Base-by-base conservation (phyloP, 2,113 vertebrate species). In the Gopherus flavomarginatus region DNA sequence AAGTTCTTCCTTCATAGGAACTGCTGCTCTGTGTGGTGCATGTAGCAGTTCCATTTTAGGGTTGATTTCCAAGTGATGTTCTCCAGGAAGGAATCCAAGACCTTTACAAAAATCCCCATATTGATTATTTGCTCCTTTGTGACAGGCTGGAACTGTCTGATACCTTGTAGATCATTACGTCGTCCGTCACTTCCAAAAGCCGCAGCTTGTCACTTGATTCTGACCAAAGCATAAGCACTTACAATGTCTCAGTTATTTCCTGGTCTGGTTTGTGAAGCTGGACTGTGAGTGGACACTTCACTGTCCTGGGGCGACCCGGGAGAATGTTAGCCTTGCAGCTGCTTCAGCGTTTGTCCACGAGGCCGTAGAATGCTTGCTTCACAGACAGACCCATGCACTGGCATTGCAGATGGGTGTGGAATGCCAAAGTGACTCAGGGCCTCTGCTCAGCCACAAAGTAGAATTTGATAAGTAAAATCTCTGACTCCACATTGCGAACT, bases 401-500 rank as follows among this genome's bases (percentile, higher is more conserved):
- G 89, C 87, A 86, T 47, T 0, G 0, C 54, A 53, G 86, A 85
- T 11, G 11, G 27, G 57, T 3, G 83, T 81, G 10, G 78, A 47
- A 65, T 0, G 0, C 29, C 62, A 47, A 21, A 19, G 13, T 2
- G 83, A 57, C 59, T 69, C 8, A 1, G 56, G 62, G 52, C 49
- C n/a, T 52, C 52, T 59, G 52, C 9, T 13, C 27, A 62, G 50
- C 13, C 2, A 1, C 77, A 47, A 57, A 29, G 44, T 9, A 27
- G 35, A 69, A 31, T 27, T 0, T 3, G 59, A 82, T 69, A 53
- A 69, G 53, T 35, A 11, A 5, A 9, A n/a, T 72, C n/a, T 62
- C 56, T 8, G 29, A 31, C 57, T 62, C 27, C 57, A 62, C 12
- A 12, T 31, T 62, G 27, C 52, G 35, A 0, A 2, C 27, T n/a